Base-by-base conservation (phyloP, 2,797 vertebrate species). In the Tinamus major region DNA sequence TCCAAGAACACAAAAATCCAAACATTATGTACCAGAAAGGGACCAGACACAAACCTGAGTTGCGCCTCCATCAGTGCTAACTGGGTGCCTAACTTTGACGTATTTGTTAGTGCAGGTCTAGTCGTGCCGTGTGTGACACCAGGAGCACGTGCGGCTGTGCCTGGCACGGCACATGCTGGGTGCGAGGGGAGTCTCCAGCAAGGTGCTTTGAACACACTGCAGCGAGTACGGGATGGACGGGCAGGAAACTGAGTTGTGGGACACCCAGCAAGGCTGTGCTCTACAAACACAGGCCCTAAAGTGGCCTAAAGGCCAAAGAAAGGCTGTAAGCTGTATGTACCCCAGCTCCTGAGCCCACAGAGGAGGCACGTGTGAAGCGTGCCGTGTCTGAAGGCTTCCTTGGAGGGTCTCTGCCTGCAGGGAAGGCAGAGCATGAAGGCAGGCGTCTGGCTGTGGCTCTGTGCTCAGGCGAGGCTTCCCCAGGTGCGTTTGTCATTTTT, bases 351-450 rank as follows among this genome's bases (percentile, higher is more conserved):
- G 20, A 71, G 15, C 33, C 21, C 67, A 16, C 44, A 65, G 21
- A 7, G 14, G 29, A 37, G 26, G 26, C 13, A 5, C 1, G 9
- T 8, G 15, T 39, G 15, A 26, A 37, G 31, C 0, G 1, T 4
- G 13, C 31, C n/a, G 44, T 21, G 26, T 75, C 69, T 80, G 35
- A 80, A 70, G 48, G 18, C 21, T 61, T 68, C 74, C n/a, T 10
- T n/a, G 62, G 10, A 55, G 67, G 6, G 10, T 79, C 31, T 79
- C 23, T 31, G 29, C 12, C 59, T 18, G 2, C 31, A 41, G 18
- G 12, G n/a, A 84, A 58, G 63, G 62, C 58, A 87, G 33, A 13
- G 13, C 53, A 76, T 24, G 42, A 59, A 62, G 56, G 79, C 59
- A 85, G 13, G n/a, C 10, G 13, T 8, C 26, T 48, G 59, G 15